Base-by-base conservation (phyloP, 2,888 invertebrate species). In the Ectemnius lituratus region DNA sequence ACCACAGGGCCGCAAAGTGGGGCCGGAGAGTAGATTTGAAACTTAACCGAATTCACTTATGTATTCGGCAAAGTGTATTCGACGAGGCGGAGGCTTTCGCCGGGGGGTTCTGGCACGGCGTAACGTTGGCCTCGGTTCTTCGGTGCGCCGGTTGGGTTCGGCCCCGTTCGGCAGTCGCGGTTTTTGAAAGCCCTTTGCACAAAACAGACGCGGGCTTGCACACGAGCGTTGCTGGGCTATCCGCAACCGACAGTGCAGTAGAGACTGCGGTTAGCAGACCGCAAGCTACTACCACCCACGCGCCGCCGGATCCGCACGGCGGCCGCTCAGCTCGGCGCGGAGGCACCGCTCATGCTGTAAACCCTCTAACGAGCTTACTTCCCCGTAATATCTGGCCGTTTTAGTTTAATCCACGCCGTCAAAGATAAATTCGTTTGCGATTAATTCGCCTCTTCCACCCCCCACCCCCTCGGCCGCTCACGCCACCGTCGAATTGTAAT, bases 351-450 rank as follows among this genome's bases (percentile, higher is more conserved):
- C 80, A 84, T 81, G 79, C 81, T 85, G 85, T 86, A 84, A 88
- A 89, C 87, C 86, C 86, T 86, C 86, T 88, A 90, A 89, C 89
- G 87, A 90, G 90, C 89, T 90, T 89, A 88, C 87, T 87, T 88
- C 86, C 85, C 82, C 85, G 86, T 89, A 87, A 88, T 89, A 89
- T 88, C 86, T 86, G 83, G 80, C 83, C 86, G 86, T 87, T 88
- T 88, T 87, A 87, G 87, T 83, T 86, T 84, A 84, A 84, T 87
- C 84, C 73, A 82, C 81, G 84, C 83, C 83, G 83, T 82, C 84
- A 76, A 81, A 86, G 85, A 88, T 88, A 86, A 88, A 88, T 87
- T 88, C 87, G 85, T 88, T 86, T 87, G 85, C 88, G 84, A 88
- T 88, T 88, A 86, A 88, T 88, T 86, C 80, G 77, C 82, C 76